Evolutionary conservation across 2,113 vertebrate genomes (phyloP).

Genomic region (Peromyscus leucopus): DNA sequence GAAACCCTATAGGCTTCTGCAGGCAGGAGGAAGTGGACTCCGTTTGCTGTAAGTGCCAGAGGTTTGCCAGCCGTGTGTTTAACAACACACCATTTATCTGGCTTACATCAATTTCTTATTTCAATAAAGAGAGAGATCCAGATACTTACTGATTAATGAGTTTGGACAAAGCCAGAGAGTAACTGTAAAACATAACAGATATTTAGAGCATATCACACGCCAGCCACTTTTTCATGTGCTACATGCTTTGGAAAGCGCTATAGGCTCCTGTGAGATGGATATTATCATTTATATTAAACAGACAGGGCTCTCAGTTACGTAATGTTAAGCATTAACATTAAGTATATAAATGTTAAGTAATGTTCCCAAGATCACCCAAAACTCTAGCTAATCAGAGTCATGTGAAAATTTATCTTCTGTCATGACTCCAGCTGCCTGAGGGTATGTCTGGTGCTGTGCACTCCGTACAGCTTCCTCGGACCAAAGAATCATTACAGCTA

Average conservation of each 20-base stretch:
- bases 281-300: background rate
- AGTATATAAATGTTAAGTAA: background rate
- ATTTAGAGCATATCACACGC: background rate
- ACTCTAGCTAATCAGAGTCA: background rate
- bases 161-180: background rate
- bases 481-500: background rate
- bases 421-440: background rate
- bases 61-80: background rate
- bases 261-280: background rate
- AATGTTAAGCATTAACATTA: background rate
- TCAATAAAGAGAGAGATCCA: background rate
- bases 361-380: background rate
- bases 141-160: background rate
- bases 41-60: background rate
- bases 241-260: background rate
- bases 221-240: background rate
- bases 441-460: background rate
- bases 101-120: background rate
- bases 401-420: background rate
- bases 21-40: background rate
- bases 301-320: background rate
- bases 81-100: background rate
- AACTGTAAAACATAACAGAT: background rate
- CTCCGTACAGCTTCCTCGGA: background rate
- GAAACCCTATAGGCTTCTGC: background rate